Conservation (phyloP, 2,797 vertebrate species). For the Protosalanx chinensis region DNA sequence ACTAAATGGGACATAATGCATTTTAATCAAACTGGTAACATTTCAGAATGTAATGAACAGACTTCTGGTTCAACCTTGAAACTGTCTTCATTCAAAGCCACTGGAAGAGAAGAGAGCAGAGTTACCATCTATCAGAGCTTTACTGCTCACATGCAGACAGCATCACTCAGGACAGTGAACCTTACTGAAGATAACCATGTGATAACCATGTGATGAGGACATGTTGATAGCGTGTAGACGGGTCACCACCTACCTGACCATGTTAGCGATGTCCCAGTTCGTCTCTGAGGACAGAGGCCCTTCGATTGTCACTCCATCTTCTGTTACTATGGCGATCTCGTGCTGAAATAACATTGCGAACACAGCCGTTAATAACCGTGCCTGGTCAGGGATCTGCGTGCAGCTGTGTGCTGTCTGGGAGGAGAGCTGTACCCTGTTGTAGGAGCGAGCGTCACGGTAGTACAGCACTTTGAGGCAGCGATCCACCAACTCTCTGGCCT, state of each 20-base stretch:
- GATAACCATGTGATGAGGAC: background rate
- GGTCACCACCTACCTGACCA: constrained; percentile 78
- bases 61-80: background rate
- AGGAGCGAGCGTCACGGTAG: constrained; percentile 90
- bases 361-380: background rate
- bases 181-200: too few relatives aligned
- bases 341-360: constrained; percentile 68
- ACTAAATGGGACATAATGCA: constrained; percentile 29
- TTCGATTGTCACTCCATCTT: constrained; percentile 86
- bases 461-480: constrained; percentile 93
- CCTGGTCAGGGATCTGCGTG: too few relatives aligned
- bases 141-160: too few relatives aligned
- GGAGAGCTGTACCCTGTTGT: constrained; percentile 78
- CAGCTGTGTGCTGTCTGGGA: background rate
- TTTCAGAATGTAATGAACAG: constrained; percentile 25
- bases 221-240: too few relatives aligned
- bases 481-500: constrained; percentile 83
- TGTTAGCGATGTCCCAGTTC: constrained; percentile 93
- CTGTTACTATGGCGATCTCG: constrained; percentile 85
- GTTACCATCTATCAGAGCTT: too few relatives aligned
- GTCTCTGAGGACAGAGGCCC: constrained; percentile 89
- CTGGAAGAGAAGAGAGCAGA: constrained; percentile 53
- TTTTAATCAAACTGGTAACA: constrained; percentile 7
- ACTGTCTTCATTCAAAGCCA: constrained; percentile 70
- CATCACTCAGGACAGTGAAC: too few relatives aligned